These are phyloP conservation scores for Cetoscarus ocellatus DNA, from an alignment of 2,797 vertebrate genomes.

Conservation along the genomic window DNA sequence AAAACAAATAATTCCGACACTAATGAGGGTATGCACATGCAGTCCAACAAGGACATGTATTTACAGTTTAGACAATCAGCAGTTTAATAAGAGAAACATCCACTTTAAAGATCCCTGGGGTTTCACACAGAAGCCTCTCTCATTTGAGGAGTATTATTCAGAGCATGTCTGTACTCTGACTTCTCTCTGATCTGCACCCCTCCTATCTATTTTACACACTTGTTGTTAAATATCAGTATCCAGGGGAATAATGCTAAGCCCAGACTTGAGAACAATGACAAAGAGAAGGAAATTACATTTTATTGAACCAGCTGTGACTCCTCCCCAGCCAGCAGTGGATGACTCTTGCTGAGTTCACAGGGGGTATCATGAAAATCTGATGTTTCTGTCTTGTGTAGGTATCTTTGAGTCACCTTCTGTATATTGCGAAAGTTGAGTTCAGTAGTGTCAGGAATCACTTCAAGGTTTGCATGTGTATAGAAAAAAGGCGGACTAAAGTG, in stretches of 20 bases:
- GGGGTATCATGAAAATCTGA: neutral
- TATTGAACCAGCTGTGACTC: neutral
- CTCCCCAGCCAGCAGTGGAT: neutral
- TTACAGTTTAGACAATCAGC: neutral
- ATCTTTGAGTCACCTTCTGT: neutral
- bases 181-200: neutral
- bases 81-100: neutral
- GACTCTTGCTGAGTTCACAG: neutral
- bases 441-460: no score
- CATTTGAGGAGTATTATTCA: conserved; percentile 16
- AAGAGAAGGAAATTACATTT: neutral
- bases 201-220: neutral
- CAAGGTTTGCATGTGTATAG: no score
- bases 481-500: no score
- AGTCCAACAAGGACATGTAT: neutral
- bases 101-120: neutral
- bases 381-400: neutral
- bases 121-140: neutral
- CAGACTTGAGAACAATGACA: no score
- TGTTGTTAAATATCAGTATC: neutral
- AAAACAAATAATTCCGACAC: no score
- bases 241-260: neutral
- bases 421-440: no score
- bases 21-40: no score
- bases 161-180: neutral